phyloP scores from a whole-genome alignment of 2,113 vertebrate genomes.

The Lagopus muta region DNA sequence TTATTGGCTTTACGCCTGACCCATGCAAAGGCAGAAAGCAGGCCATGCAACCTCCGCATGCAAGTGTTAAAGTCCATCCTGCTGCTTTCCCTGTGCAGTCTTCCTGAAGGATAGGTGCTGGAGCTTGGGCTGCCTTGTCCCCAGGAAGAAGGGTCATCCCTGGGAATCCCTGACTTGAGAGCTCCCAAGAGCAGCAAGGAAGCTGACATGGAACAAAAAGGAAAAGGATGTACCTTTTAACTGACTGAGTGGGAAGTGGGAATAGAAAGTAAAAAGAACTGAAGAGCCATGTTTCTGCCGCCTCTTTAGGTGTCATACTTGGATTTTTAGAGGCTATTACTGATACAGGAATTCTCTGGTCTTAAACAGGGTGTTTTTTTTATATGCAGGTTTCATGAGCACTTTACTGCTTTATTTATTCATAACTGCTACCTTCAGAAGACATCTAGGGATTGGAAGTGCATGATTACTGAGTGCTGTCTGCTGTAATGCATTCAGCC shows the following conservation, averaged over 20 bases:
- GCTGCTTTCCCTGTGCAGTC: fast-evolving
- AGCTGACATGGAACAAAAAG: background rate
- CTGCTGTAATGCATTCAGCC: background rate
- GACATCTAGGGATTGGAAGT: background rate
- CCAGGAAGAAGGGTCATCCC: background rate
- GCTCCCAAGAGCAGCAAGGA: fast-evolving
- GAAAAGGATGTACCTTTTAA: background rate
- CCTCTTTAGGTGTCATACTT: background rate
- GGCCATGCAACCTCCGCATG: fast-evolving
- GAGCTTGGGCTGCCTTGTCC: background rate
- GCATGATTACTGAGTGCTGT: background rate
- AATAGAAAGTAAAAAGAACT: background rate
- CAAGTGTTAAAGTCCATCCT: background rate
- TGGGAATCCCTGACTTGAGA: background rate
- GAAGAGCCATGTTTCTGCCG: too few relatives aligned
- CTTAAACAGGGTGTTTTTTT: background rate
- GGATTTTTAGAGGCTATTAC: background rate
- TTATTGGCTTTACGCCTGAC: background rate
- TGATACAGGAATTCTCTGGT: background rate
- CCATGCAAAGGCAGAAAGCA: background rate
- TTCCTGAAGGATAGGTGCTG: background rate
- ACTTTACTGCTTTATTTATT: background rate
- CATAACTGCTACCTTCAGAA: background rate
- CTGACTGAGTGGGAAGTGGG: background rate
- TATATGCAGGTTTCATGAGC: background rate